Evolutionary conservation across 2,888 invertebrate species (phyloP).

Genomic region (Scaptomyza cyrtandrae): DNA sequence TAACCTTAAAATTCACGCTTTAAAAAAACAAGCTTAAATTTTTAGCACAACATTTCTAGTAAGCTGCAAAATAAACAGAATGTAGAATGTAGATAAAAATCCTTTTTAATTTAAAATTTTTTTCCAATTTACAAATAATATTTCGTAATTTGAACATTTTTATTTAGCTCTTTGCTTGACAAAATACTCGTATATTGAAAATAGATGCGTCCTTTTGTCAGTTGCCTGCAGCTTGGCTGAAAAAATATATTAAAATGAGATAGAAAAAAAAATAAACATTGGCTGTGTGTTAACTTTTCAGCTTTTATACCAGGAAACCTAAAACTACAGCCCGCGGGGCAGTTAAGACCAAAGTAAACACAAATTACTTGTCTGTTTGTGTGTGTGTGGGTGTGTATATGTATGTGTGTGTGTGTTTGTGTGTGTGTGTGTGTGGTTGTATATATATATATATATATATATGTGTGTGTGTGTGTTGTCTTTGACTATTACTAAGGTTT

Average conservation of each 20-base stretch:
- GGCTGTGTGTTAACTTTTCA: constrained; percentile 61
- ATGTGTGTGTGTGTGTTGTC: neutral
- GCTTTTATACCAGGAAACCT: constrained; percentile 44
- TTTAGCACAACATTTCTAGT: no score
- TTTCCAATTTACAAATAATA: constrained; percentile 31
- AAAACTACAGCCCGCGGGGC: constrained; percentile 64
- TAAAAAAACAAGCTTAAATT: no score
- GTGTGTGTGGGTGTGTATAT: neutral
- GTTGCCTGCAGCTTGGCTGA: constrained; percentile 31
- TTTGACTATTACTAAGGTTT: neutral
- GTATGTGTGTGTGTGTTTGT: no score
- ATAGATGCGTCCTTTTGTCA: constrained; percentile 15
- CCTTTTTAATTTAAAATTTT: constrained; percentile 25
- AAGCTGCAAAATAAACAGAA: no score
- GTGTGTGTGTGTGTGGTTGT: neutral
- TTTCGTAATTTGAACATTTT: constrained; percentile 15
- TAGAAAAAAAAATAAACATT: constrained; percentile 9
- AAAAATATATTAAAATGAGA: constrained; percentile 8
- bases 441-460: no score
- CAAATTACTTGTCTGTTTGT: constrained; percentile 26
- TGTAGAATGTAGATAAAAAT: neutral
- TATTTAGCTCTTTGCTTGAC: constrained; percentile 23
- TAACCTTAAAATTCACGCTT: constrained; percentile 20
- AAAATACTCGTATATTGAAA: constrained; percentile 19
- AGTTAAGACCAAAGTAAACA: constrained; percentile 56